Percentiles rank a stretch among this genome's conserved stretches.
Evolutionary conservation across 2,888 invertebrate species (phyloP).

Genomic region (Teleiodes luculella): DNA sequence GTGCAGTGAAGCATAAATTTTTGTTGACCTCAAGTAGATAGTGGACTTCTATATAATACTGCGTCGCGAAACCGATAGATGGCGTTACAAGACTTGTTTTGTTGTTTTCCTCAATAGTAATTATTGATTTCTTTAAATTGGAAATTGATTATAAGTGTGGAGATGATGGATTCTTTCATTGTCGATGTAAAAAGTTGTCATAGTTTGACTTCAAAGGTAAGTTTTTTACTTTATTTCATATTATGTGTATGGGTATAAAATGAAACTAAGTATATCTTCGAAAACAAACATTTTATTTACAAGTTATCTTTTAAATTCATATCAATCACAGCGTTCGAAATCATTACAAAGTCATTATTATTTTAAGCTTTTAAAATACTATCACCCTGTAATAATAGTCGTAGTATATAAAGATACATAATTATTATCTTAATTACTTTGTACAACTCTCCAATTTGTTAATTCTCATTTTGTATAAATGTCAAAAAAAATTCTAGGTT

Average conservation of each 20-base stretch:
- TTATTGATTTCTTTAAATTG: too few relatives aligned
- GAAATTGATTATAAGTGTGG: too few relatives aligned
- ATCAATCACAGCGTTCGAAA: conserved; percentile 32
- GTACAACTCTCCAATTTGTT: background rate
- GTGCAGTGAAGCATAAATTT: background rate
- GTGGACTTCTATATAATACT: too few relatives aligned
- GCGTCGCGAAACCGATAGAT: too few relatives aligned
- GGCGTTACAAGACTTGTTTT: too few relatives aligned
- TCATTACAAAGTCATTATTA: conserved; percentile 25
- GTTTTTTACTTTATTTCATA: too few relatives aligned
- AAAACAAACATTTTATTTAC: conserved; percentile 48
- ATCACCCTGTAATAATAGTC: conserved; percentile 26
- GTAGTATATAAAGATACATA: background rate
- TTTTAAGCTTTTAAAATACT: conserved; percentile 18
- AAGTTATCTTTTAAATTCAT: conserved; percentile 11
- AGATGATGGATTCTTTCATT: too few relatives aligned
- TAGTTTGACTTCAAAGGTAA: too few relatives aligned
- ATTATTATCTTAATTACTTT: background rate
- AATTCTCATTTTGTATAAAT: conserved; percentile 1
- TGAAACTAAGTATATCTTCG: conserved; percentile 30
- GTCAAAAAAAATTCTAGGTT: background rate
- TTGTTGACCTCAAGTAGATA: background rate
- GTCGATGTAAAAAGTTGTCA: too few relatives aligned
- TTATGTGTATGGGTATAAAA: conserved; percentile 17
- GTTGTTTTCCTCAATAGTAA: too few relatives aligned